Evolutionary conservation across 2,797 vertebrate genomes (phyloP).

Genomic region (Poeciliopsis presidionis): DNA sequence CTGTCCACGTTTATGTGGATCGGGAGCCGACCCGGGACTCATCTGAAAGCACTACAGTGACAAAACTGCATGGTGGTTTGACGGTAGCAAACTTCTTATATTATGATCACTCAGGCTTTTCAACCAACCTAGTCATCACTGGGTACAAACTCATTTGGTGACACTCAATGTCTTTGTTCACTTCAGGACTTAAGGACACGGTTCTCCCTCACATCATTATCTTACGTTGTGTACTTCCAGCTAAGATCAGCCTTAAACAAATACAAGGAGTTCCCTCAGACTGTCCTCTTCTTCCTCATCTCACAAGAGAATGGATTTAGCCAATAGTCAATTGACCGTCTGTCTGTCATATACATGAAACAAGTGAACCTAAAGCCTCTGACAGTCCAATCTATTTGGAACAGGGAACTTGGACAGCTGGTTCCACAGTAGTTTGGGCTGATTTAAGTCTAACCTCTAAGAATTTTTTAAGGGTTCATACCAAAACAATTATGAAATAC

Average conservation of each 20-base stretch:
- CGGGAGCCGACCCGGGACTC: background rate
- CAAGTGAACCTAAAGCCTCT: no score
- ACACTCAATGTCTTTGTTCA: background rate
- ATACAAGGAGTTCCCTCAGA: no score
- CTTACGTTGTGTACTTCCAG: background rate
- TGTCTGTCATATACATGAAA: no score
- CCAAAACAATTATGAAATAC: no score
- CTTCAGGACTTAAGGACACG: background rate
- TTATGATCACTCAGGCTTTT: background rate
- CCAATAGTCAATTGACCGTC: no score
- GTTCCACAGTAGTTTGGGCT: no score
- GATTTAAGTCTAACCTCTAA: no score
- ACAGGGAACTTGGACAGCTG: no score
- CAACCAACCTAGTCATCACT: background rate
- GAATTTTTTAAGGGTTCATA: no score
- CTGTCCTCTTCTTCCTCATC: no score
- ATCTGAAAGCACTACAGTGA: background rate
- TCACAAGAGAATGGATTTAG: no score
- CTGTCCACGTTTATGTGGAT: background rate
- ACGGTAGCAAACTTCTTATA: background rate
- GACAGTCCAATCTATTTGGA: no score
- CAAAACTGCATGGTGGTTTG: background rate
- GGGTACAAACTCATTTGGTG: background rate
- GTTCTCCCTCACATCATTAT: background rate
- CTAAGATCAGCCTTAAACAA: background rate